Conservation (phyloP, 2,888 invertebrate genomes). For the Isoperla grammatica region DNA sequence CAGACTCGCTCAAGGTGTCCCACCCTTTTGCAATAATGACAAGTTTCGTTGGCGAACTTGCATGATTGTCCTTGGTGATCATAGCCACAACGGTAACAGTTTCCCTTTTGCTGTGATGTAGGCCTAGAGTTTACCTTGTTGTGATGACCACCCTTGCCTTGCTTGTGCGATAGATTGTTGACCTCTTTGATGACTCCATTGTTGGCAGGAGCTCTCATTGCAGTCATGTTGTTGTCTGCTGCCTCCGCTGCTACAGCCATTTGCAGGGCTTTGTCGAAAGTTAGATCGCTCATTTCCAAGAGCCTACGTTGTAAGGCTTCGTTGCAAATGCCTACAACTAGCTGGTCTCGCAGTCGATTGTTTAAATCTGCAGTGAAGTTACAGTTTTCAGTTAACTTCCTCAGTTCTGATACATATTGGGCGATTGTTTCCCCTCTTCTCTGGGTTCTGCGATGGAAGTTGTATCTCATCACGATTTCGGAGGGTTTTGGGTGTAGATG, state of each 20-base stretch:
- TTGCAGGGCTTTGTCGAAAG: not conserved
- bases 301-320: slow-evolving; percentile 6
- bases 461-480: slow-evolving; percentile 1
- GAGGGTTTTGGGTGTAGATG: slow-evolving; percentile 10
- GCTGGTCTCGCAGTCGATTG: slow-evolving; percentile 3
- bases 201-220: no score
- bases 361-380: not conserved
- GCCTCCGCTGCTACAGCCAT: slow-evolving; percentile 5
- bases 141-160: not conserved
- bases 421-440: slow-evolving; percentile 11
- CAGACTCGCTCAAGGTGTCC: slow-evolving; percentile 4
- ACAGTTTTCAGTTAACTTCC: slow-evolving; percentile 2
- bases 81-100: no score
- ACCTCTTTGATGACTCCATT: no score
- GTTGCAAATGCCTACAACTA: not conserved
- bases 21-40: not conserved
- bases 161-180: not conserved
- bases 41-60: not conserved
- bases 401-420: slow-evolving; percentile 3
- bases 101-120: no score
- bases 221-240: not conserved
- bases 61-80: not conserved
- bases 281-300: not conserved
- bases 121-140: not conserved
- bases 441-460: not conserved